phyloP scores from a whole-genome alignment of 2,113 vertebrate genomes.

The Picathartes gymnocephalus region DNA sequence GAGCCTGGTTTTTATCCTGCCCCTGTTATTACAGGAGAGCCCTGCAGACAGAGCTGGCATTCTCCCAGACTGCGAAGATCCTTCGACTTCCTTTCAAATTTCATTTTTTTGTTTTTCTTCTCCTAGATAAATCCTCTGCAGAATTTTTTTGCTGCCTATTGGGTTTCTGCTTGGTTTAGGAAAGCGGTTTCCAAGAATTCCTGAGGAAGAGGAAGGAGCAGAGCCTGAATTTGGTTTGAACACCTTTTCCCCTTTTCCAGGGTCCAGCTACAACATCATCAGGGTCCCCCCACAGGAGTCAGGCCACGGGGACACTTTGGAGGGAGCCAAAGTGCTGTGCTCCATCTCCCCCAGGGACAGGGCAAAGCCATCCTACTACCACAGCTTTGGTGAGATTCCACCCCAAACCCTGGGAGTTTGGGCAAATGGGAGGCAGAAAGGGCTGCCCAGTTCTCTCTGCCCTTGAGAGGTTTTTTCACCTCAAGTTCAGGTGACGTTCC shows the following conservation, averaged over 20 bases:
- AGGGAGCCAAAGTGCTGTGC: slow-evolving; percentile 83
- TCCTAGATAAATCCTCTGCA: neutral
- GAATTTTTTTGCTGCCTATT: neutral
- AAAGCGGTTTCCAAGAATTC: neutral
- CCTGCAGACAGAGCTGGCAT: neutral
- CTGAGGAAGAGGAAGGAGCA: neutral
- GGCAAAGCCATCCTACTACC: slow-evolving; percentile 87
- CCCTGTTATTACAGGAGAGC: neutral
- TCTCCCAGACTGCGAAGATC: neutral
- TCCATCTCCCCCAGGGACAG: slow-evolving; percentile 78
- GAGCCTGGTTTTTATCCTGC: neutral
- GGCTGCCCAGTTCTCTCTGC: neutral
- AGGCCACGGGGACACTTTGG: slow-evolving; percentile 67
- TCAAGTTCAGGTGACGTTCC: rapidly evolving
- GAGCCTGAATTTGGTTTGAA: neutral
- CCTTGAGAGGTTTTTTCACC: neutral
- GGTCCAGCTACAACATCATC: slow-evolving; percentile 87
- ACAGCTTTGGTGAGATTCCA: slow-evolving; percentile 85
- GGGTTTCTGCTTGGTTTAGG: neutral
- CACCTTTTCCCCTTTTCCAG: slow-evolving; percentile 59
- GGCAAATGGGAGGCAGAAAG: neutral
- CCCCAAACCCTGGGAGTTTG: neutral
- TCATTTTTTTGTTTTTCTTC: neutral
- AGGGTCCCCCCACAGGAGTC: slow-evolving; percentile 76
- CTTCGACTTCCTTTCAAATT: neutral